Base-by-base conservation (phyloP, 2,888 invertebrate genomes). In the Drosophila fungiperda region DNA sequence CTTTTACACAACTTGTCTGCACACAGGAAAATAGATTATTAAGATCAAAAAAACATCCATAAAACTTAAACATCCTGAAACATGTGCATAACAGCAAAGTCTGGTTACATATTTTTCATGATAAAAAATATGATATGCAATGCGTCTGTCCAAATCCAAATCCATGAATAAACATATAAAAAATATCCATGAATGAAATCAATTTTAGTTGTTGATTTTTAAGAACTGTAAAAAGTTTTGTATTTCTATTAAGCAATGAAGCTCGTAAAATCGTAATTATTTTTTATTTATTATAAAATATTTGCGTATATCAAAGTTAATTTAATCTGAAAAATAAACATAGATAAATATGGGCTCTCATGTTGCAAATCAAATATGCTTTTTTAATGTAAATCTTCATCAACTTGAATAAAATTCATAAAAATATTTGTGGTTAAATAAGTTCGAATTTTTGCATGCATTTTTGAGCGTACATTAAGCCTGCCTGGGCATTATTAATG, bases 401-500 rank as follows among this genome's bases (percentile, higher is more conserved):
- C 45, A 5, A 45, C 45, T 45, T 23, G 23, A 8, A 45, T 3
- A 8, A 45, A 15, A 45, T 45, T 2, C 15, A 15, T 26, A 17
- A 49, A 49, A 49, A 49, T 49, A 26, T 20, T 35, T 52, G 12
- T 52, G 15, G 23, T 48, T 15, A 52, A 52, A 52, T 17, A 53
- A 23, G 23, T 17, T 23, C 9, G 15, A 11, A 35, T 35, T 23
- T 3, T 5, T 23, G 17, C 58, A 68, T 80, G 65, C 45, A 78
- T 68, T 65, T 78, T 80, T 80, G 52, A 80, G 50, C 45, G 53
- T 23, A 58, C 60, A 76, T 78, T 76, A 73, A 78, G 68, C 58
- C 58, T n/a, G 63, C 29, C 54, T 26, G 49, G 63, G 78, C 73
- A 89, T 88, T 88, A 80, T 86, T 90, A 80, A 86, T 86, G 83